These are phyloP conservation scores for Trematomus loennbergii DNA, from an alignment of 2,113 vertebrate species.

Conservation along the genomic window DNA sequence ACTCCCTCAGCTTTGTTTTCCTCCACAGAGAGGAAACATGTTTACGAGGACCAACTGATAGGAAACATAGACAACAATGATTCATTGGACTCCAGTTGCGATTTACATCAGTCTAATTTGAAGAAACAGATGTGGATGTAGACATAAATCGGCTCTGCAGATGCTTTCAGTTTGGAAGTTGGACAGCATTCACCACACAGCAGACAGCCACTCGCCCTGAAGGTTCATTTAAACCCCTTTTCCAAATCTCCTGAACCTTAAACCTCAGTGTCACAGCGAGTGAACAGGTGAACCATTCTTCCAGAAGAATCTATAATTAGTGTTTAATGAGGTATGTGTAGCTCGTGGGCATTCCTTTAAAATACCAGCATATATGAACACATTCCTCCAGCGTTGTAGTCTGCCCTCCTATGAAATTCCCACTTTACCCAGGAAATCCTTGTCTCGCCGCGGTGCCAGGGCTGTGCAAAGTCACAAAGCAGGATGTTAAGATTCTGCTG, in stretches of 20 bases:
- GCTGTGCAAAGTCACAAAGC: not conserved
- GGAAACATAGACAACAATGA: conserved; percentile 49
- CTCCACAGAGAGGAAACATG: conserved; percentile 11
- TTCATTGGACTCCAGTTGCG: conserved; percentile 20
- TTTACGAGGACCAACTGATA: conserved; percentile 29
- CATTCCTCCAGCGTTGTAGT: conserved; percentile 10
- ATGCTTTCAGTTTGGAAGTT: conserved; percentile 52
- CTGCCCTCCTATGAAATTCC: conserved; percentile 13
- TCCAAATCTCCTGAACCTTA: not conserved
- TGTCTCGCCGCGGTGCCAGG: conserved; percentile 41
- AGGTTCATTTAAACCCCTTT: not conserved
- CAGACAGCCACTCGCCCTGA: conserved; percentile 11
- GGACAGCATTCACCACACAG: not conserved
- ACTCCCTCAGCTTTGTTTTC: conserved; percentile 17
- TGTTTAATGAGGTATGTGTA: conserved; percentile 19
- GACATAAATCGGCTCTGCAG: conserved; percentile 52
- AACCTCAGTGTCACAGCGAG: not conserved
- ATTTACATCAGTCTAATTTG: conserved; percentile 25
- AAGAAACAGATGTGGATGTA: conserved; percentile 60
- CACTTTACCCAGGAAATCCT: conserved; percentile 64
- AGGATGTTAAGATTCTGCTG: conserved; percentile 18
- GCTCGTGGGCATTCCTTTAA: conserved; percentile 29
- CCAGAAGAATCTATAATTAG: conserved; percentile 14
- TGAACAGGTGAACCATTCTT: not conserved
- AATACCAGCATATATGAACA: not conserved